phyloP scores from a whole-genome alignment of 2,797 vertebrate species.

The Eutrigla gurnardus region DNA sequence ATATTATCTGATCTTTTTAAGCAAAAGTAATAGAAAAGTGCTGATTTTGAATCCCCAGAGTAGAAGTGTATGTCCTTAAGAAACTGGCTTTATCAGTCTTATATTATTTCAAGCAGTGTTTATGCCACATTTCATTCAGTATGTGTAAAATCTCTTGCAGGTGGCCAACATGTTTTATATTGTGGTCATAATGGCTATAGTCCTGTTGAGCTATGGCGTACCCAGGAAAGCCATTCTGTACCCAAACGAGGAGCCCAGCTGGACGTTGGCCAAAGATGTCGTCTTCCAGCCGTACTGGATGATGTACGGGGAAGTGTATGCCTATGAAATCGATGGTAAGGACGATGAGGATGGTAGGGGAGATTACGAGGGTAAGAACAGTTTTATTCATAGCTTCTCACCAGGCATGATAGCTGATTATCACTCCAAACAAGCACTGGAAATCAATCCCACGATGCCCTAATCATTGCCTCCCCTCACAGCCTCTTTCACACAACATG shows the following conservation, averaged over 20 bases:
- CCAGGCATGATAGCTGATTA: slow-evolving; percentile 56
- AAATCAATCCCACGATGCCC: slow-evolving; percentile 60
- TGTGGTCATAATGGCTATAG: slow-evolving; percentile 97
- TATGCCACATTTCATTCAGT: background rate
- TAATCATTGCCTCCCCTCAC: slow-evolving; percentile 44
- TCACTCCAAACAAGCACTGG: slow-evolving; percentile 49
- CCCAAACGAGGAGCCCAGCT: slow-evolving; percentile 91
- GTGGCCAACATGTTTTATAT: slow-evolving; percentile 99
- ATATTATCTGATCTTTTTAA: background rate
- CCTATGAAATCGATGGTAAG: slow-evolving; percentile 99
- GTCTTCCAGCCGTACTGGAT: slow-evolving; percentile 99
- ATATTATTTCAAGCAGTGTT: background rate
- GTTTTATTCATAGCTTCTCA: slow-evolving; percentile 54
- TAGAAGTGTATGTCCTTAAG: background rate
- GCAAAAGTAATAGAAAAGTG: background rate
- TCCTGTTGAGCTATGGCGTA: slow-evolving; percentile 96
- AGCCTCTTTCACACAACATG: slow-evolving; percentile 27
- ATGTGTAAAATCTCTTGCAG: slow-evolving; percentile 76
- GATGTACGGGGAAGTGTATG: slow-evolving; percentile 99
- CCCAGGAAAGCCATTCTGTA: slow-evolving; percentile 97
- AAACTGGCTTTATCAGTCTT: background rate
- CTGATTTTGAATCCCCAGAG: slow-evolving; percentile 23
- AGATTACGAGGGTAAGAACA: slow-evolving; percentile 57
- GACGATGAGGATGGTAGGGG: slow-evolving; percentile 54
- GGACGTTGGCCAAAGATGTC: slow-evolving; percentile 95